Conservation (phyloP, 1,140 invertebrate species). For the Drosophila sucinea region DNA sequence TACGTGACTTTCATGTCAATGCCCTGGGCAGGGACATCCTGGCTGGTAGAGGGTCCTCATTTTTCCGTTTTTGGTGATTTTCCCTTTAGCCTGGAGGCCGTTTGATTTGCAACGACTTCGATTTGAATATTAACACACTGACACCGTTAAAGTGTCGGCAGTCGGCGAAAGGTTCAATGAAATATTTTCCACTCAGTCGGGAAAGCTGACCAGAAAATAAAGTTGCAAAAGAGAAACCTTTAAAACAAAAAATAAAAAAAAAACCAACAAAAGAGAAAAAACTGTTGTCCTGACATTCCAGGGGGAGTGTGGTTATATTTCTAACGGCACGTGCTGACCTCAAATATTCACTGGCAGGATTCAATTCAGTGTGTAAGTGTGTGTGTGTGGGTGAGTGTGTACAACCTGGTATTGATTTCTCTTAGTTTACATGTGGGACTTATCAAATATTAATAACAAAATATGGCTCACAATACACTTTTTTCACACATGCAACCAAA, state of each 20-base stretch:
- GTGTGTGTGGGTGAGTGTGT: conserved; percentile 4
- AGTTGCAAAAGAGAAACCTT: neutral
- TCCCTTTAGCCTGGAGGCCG: conserved; percentile 24
- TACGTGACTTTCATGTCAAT: conserved; percentile 75
- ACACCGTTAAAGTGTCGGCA: conserved; percentile 37
- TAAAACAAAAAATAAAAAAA: neutral
- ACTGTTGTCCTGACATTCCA: conserved; percentile 14
- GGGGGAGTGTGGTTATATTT: conserved; percentile 18
- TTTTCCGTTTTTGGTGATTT: conserved; percentile 31
- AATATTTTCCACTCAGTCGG: conserved; percentile 31
- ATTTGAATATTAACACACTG: conserved; percentile 73
- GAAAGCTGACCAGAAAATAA: conserved; percentile 28
- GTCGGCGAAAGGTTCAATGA: conserved; percentile 21
- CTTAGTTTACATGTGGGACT: conserved; percentile 72
- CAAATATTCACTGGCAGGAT: conserved; percentile 41
- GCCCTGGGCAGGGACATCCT: conserved; percentile 37
- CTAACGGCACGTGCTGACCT: conserved; percentile 22
- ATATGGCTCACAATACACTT: conserved; percentile 55
- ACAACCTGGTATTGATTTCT: conserved; percentile 74
- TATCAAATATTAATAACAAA: conserved; percentile 76
- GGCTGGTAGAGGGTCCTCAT: conserved; percentile 12
- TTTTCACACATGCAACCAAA: conserved; percentile 48
- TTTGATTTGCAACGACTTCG: conserved; percentile 51
- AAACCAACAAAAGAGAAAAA: conserved; percentile 5
- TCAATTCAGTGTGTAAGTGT: neutral